Conservation (phyloP, 2,888 invertebrate species). For the Pachliopta kotzebuea region DNA sequence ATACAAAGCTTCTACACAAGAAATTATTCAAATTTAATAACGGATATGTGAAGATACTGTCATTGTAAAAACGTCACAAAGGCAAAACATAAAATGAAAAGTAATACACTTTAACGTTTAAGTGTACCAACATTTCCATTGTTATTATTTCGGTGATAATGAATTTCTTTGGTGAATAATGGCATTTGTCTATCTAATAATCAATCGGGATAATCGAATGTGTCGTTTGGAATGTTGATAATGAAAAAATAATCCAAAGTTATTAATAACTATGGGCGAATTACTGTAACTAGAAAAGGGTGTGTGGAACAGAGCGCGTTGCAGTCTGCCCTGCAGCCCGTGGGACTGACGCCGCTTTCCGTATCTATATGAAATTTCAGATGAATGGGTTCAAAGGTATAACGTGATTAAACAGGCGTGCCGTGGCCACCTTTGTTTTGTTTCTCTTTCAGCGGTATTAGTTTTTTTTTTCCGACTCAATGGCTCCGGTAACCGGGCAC, state of each 20-base stretch:
- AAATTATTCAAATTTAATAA: neutral
- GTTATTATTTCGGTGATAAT: neutral
- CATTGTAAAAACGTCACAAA: neutral
- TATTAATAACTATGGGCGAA: constrained; percentile 22
- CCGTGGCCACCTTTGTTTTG: constrained; percentile 37
- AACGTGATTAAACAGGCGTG: constrained; percentile 47
- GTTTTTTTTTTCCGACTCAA: constrained; percentile 25
- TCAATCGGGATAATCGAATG: neutral
- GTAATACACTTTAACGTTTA: too few species aligned
- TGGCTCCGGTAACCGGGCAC: constrained; percentile 7
- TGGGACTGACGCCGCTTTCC: constrained; percentile 26
- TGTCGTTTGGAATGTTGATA: neutral
- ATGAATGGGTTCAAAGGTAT: constrained; percentile 52
- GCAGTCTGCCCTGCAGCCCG: constrained; percentile 20
- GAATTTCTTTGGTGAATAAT: too few species aligned
- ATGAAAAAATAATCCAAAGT: constrained; percentile 16
- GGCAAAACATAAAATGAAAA: neutral
- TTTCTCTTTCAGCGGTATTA: constrained; percentile 32
- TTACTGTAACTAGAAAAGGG: constrained; percentile 14
- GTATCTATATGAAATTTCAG: constrained; percentile 40
- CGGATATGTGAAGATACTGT: neutral
- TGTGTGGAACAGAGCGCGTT: neutral
- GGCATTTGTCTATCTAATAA: too few species aligned
- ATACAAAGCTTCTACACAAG: constrained; percentile 50
- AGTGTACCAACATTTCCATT: too few species aligned